Base-by-base conservation (phyloP, 2,888 invertebrate genomes). In the Ornithoptera alexandrae region DNA sequence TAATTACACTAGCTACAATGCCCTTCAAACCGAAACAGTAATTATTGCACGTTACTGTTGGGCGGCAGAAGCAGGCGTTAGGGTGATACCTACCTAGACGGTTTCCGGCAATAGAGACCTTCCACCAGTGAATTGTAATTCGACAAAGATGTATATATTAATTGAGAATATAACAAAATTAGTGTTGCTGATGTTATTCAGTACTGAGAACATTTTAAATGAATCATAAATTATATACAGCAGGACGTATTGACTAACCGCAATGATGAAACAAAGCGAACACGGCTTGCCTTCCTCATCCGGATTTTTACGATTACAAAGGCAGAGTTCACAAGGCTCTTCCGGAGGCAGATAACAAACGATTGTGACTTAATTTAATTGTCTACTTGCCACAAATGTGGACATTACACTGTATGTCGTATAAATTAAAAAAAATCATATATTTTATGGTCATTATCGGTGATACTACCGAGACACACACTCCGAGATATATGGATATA, bases 261-360 rank as follows among this genome's bases (percentile, higher is more conserved):
- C 20, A 63, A 64, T 63, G 67, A 61, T 70, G 46, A 61, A 60
- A 67, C 46, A 67, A 64, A 67, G 56, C 53, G 30, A 53, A 56
- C 63, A 56, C 46, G 56, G 8, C n/a, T 70, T 50, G 17, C 20
- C 70, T 70, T 70, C 70, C 70, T 64, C 67, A 67, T 70, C 70
- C 70, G 67, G 70, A 67, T 66, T 67, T 69, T 69, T 58, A 53
- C 58, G 62, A 66, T 50, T 64, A 63, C 67, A 67, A 67, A 64
- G 59, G 60, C 67, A 60, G 64, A 70, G 67, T 67, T 70, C 61
- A 61, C 61, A 58, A 24, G 63, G 56, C 42, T 61, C 61, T 70
- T 70, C 70, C 70, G 63, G 66, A 64, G 53, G 24, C 62, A 59
- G 59, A 60, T 63, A 64, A 64, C 61, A 70, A 59, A 64, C 30